Base-by-base conservation (phyloP, 2,113 vertebrate species). In the Lucifuga dentata region DNA sequence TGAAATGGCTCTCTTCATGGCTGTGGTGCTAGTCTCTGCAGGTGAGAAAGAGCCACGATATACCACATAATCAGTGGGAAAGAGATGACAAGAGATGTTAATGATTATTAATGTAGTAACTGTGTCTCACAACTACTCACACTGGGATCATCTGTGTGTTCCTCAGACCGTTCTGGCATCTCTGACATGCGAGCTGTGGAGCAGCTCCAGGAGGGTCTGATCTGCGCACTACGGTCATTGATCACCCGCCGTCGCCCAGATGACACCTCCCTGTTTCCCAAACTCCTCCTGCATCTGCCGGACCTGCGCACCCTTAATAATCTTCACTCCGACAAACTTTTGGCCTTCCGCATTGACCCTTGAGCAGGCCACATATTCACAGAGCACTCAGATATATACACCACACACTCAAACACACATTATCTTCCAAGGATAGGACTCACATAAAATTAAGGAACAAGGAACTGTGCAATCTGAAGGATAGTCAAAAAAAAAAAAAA, bases 1-100 rank as follows among this genome's bases (percentile, higher is more conserved):
- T 59, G 93, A 94, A 68, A 93, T 93, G 91, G 93, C 92, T 1
- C 92, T 94, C 48, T 94, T 94, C 75, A 94, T 93, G 93, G 93
- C 93, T 13, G 92, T 94, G 71, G 93, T 94, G 71, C 83, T 94
- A 75, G 89, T 94, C 26, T 94, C 93, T 77, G 93, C 93, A 87
- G 93, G 93, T 94, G 38, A 91, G 82, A 68, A 6, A 60, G 5
- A 13, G 52, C 2, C 11, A 51, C 1, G 10, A 24, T 69, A 62
- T 24, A 45, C 5, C 10, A 23, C 4, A 57, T 9, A 15, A 40
- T 40, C 6, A 17, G 16, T 20, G 6, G n/a, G 8, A 33, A 55
- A 36, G 55, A 13, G 16, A 11, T 36, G 20, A 39, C 5, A 49
- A 41, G 68, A 49, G 3, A 21, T 45, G n/a, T 52, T 16, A 13